Base-by-base conservation (phyloP, 2,113 vertebrate genomes). In the Syrrhaptes paradoxus region DNA sequence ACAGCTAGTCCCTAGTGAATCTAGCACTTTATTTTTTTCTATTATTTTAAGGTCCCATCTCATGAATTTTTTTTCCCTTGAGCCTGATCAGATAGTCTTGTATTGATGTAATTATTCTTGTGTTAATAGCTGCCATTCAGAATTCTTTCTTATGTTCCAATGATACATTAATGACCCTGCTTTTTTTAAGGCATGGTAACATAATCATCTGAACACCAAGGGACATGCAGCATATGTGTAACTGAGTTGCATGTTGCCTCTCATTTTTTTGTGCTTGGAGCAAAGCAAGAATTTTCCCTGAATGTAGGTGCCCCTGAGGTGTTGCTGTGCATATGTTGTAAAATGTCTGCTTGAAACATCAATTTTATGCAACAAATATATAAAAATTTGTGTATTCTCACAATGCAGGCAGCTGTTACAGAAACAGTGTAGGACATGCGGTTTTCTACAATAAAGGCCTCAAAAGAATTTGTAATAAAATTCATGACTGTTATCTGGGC, bases 231-330 rank as follows among this genome's bases (percentile, higher is more conserved):
- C 20, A 6, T n/a, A 3, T 8, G 11, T 32, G 9, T 41, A 78
- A 59, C 43, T 67, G 52, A 80, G 20, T 24, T 77, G 34, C 29
- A 10, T 26, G 28, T n/a, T 70, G 31, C 51, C n/a, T 80, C 55
- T 62, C 11, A 3, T 26, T 76, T 71, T 67, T 38, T 46, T 67
- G 57, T 32, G 15, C 72, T 72, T 59, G 34, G n/a, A 79, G 45
- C 38, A 75, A 68, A 80, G 38, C 31, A 25, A 34, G 61, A 74
- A 15, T 73, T 94, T 70, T 62, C 46, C 13, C 7, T 66, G n/a
- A 51, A 55, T 0, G 1, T 19, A 29, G 36, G 19, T 61, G 52
- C 21, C 11, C 11, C 16, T 66, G 34, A 62, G 13, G 0, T 36
- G 19, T 24, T 49, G 21, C 20, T 89, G 29, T 71, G 76, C 17